Evolutionary conservation across 2,888 invertebrate genomes (phyloP).

Genomic region (Drosophila mimetica): DNA sequence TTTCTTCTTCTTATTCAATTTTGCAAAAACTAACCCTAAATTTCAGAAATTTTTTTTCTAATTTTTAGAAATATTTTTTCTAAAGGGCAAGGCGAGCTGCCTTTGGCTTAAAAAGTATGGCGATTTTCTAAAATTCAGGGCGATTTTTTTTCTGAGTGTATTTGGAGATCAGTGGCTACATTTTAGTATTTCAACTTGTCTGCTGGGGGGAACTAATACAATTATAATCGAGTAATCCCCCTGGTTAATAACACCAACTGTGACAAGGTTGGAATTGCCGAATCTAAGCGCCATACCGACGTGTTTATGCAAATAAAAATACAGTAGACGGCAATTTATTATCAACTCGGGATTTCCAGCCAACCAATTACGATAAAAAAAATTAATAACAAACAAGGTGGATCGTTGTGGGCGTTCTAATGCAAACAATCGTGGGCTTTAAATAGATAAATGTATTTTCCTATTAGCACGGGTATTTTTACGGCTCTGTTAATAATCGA

Average conservation of each 20-base stretch:
- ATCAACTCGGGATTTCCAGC: slow-evolving; percentile 57
- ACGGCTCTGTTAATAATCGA: slow-evolving; percentile 34
- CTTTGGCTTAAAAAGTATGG: no score
- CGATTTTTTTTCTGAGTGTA: no score
- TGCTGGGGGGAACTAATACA: not conserved
- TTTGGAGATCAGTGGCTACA: not conserved
- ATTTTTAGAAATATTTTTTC: no score
- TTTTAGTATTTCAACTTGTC: not conserved
- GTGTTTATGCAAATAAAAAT: slow-evolving; percentile 27
- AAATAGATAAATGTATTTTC: slow-evolving; percentile 33
- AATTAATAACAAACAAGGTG: slow-evolving; percentile 47
- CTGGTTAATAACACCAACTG: slow-evolving; percentile 12
- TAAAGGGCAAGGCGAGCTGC: no score
- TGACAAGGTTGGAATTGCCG: slow-evolving; percentile 16
- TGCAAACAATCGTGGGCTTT: slow-evolving; percentile 32
- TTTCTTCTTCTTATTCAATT: no score
- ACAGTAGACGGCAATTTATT: slow-evolving; percentile 45
- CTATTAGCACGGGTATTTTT: slow-evolving; percentile 39
- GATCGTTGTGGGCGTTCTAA: slow-evolving; percentile 25
- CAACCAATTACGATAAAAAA: slow-evolving; percentile 31
- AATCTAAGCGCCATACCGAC: slow-evolving; percentile 16
- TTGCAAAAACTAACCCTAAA: no score
- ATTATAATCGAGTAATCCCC: slow-evolving; percentile 12
- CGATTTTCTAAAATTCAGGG: no score
- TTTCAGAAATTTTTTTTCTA: no score